Evolutionary conservation across 2,888 invertebrate genomes (phyloP).

Genomic region (Cryptocephalus moraei): DNA sequence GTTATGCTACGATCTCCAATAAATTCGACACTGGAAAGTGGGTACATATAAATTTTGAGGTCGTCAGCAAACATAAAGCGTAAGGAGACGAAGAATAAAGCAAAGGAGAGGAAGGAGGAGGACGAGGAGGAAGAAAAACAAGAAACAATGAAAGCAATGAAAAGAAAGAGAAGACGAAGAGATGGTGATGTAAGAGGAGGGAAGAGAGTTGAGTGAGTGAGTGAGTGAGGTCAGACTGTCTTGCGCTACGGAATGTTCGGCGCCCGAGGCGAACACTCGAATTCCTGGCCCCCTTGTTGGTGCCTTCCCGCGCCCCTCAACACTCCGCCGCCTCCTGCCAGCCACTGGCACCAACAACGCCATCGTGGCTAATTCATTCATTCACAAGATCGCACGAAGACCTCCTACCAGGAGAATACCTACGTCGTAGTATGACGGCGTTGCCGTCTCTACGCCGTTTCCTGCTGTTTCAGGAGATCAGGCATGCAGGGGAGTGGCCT

Average conservation of each 20-base stretch:
- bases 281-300: conserved; percentile 43
- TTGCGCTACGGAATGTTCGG: conserved; percentile 35
- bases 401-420: conserved; percentile 45
- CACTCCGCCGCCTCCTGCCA: conserved; percentile 5
- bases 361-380: not conserved
- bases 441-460: conserved; percentile 18
- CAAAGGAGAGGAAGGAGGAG: not conserved
- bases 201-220: conserved; percentile 19
- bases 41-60: no score
- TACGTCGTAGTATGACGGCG: conserved; percentile 26
- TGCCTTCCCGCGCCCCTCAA: conserved; percentile 24
- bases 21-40: no score
- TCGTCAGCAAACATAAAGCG: no score
- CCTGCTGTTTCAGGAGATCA: not conserved
- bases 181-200: conserved; percentile 13
- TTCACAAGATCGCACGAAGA: conserved; percentile 21
- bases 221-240: conserved; percentile 34
- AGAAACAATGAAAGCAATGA: not conserved
- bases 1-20: no score
- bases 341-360: not conserved
- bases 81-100: not conserved
- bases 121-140: not conserved
- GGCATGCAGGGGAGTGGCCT: no score
- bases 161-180: conserved; percentile 21
- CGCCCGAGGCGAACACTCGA: conserved; percentile 45